Percentiles rank a stretch among this genome's conserved stretches.
These are phyloP conservation scores for Drosophila sucinea DNA, from an alignment of 1,140 invertebrate genomes.

Conservation along the genomic window DNA sequence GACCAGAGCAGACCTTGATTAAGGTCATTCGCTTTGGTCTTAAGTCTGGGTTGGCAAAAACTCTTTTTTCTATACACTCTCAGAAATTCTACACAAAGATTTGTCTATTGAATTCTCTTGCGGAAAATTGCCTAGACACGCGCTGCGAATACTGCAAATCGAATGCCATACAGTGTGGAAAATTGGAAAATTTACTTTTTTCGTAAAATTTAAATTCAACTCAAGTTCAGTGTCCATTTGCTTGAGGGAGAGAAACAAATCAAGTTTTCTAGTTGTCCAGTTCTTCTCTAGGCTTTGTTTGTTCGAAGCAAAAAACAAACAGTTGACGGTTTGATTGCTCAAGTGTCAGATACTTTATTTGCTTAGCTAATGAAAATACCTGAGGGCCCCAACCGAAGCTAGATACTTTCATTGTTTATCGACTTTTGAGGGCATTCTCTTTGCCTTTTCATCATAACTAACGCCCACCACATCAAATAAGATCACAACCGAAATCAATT, in stretches of 20 bases:
- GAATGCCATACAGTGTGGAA: constrained; percentile 12
- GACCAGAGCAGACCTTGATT: constrained; percentile 68
- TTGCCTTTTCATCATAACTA: constrained; percentile 5
- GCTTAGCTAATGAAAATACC: constrained; percentile 56
- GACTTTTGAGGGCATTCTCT: constrained; percentile 5
- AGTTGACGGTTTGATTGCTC: constrained; percentile 51
- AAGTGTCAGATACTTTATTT: constrained; percentile 58
- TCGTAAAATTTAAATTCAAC: constrained; percentile 29
- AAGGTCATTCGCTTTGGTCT: constrained; percentile 75
- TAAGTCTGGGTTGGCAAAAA: constrained; percentile 6
- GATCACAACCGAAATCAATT: constrained; percentile 60
- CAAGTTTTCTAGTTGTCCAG: constrained; percentile 22
- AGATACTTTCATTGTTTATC: constrained; percentile 47
- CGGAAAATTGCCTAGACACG: constrained; percentile 45
- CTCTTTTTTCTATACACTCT: constrained; percentile 8
- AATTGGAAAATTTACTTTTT: constrained; percentile 42
- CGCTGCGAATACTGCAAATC: not conserved
- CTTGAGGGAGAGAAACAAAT: constrained; percentile 19
- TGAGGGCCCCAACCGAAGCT: constrained; percentile 6
- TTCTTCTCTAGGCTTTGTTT: constrained; percentile 20
- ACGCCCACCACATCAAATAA: constrained; percentile 52
- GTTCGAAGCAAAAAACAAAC: constrained; percentile 4
- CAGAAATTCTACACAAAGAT: constrained; percentile 4
- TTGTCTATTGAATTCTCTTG: not conserved
- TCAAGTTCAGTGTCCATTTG: constrained; percentile 51